Evolutionary conservation across 2,113 vertebrate species (phyloP), one percentile per base, ranked within the genome.

Genomic region (Glaucomys volans): DNA sequence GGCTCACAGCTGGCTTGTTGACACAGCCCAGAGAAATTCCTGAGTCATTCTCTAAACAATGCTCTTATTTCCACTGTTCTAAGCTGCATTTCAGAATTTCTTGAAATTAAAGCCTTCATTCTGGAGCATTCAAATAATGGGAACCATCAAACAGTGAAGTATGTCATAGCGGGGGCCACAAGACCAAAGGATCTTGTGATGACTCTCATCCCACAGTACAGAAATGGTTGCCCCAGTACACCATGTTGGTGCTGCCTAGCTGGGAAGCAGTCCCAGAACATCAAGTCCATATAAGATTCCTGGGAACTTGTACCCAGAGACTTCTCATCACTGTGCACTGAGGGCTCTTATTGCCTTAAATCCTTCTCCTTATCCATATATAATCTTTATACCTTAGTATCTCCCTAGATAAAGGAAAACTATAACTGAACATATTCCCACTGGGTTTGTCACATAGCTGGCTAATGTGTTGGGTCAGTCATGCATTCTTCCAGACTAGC

Each of bases 381-480:
- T 72, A 83, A 81, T 79, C 72, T 71, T 79, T 44, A 91, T 88
- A 17, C 17, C 26, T 42, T 69, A 69, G 76, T 90, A 64, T 82
- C 30, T 30, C 30, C 47, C 40, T 17, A 37, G 72, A 89, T 75
- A 83, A 79, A 88, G 74, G n/a, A 44, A 93, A 11, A 87, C 1
- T 66, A 80, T 59, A 87, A 75, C 32, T 59, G 71, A 94, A 74
- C 44, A 50, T 66, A 9, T 35, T 62, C 75, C 75, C 64, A 32
- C 16, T 24, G 64, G 47, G 8, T 91, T 85, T 96, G 88, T 59
- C 94, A 88, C 47, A 5, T 12, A 87, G 59, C 86, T 76, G 74
- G 71, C 87, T 95, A 91, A 87, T 72, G 69, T 87, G n/a, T 62
- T 91, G 91, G 75, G 71, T 82, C 76, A n/a, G 69, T 66, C 91